Percentiles rank a stretch among this genome's conserved stretches.
Conservation (phyloP, 2,888 invertebrate species). For the Rhingia campestris region DNA sequence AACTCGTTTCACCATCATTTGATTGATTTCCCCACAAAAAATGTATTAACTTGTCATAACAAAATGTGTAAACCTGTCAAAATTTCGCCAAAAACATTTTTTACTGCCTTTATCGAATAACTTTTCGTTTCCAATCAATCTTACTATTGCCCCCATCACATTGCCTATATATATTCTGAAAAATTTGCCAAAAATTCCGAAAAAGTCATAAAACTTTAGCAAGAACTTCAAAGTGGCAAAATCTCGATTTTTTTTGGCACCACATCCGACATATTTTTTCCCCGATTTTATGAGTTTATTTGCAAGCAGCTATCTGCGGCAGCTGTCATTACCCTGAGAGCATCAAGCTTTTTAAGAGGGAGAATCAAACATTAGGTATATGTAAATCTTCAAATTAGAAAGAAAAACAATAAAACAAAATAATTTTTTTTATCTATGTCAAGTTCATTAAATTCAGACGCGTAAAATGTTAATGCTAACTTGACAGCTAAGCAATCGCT, state of each 20-base stretch:
- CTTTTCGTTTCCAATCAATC: background rate
- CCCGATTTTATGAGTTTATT: background rate
- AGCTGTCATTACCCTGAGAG: conserved; percentile 49
- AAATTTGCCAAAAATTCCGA: background rate
- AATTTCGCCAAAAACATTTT: background rate
- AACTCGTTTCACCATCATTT: background rate
- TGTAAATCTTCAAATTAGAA: conserved; percentile 9
- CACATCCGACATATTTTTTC: conserved; percentile 37
- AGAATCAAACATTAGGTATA: background rate
- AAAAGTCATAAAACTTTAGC: conserved; percentile 53
- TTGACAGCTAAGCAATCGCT: conserved; percentile 7
- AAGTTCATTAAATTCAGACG: conserved; percentile 65
- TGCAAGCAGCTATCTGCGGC: conserved; percentile 40
- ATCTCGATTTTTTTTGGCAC: conserved; percentile 35
- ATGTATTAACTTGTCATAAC: background rate
- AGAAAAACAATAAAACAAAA: background rate
- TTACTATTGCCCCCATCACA: background rate
- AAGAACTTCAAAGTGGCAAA: conserved; percentile 47
- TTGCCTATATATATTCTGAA: conserved; percentile 9
- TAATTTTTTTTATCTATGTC: conserved; percentile 48
- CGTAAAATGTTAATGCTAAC: conserved; percentile 51
- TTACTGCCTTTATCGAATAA: background rate
- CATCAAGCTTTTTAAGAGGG: no score
- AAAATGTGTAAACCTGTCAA: background rate
- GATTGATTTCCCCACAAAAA: background rate